Percentiles rank a stretch among this genome's conserved stretches.
These are phyloP conservation scores for Sebastes elongatus DNA, from an alignment of 2,797 vertebrate genomes.

Conservation along the genomic window DNA sequence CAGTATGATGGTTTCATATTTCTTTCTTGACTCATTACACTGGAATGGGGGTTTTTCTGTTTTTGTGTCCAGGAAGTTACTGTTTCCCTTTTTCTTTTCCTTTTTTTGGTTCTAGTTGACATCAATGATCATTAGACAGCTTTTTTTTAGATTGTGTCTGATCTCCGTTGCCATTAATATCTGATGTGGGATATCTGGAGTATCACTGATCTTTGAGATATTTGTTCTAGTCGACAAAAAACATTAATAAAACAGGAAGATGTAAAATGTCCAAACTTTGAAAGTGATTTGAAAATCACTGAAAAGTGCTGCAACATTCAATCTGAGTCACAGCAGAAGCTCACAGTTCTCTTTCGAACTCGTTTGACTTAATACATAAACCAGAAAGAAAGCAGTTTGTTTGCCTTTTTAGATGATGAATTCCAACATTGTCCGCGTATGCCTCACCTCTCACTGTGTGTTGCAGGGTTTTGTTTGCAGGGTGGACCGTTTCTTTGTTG, in stretches of 20 bases:
- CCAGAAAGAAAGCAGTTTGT: not conserved
- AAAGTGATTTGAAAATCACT: not conserved
- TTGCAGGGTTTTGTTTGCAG: slow-evolving; percentile 38
- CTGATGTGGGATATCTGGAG: not conserved
- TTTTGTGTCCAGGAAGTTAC: not conserved
- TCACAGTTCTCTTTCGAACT: not conserved
- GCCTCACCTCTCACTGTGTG: slow-evolving; percentile 26
- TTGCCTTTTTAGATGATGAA: slow-evolving; percentile 18
- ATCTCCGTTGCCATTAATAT: not conserved
- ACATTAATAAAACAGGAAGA: not conserved
- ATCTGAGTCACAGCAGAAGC: not conserved
- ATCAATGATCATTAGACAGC: not conserved
- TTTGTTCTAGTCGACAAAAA: not conserved
- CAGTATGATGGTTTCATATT: not conserved
- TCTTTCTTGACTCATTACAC: not conserved
- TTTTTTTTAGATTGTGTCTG: not conserved
- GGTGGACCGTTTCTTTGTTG: slow-evolving; percentile 41
- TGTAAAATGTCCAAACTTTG: not conserved
- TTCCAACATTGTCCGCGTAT: not conserved
- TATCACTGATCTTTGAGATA: not conserved
- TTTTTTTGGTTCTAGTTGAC: not conserved
- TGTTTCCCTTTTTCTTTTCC: not conserved
- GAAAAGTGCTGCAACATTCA: not conserved
- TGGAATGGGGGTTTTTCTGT: not conserved
- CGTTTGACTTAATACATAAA: slow-evolving; percentile 1